phyloP scores from a whole-genome alignment of 2,797 vertebrate genomes.

The Taenioides sp. region DNA sequence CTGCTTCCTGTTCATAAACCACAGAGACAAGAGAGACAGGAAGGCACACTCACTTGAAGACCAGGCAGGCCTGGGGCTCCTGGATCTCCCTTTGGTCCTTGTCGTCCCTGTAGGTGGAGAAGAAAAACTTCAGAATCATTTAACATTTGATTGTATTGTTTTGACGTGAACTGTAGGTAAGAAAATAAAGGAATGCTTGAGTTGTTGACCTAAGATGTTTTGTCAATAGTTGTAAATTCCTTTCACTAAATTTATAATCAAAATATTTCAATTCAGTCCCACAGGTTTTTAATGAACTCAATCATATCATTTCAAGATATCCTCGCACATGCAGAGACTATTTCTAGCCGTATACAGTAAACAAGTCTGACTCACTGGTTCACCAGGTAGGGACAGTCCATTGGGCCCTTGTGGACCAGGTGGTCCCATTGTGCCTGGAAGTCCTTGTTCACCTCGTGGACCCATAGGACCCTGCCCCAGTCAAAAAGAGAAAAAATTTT shows the following conservation, averaged over 20 bases:
- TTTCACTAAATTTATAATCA: slow-evolving; percentile 17
- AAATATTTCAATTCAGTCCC: slow-evolving; percentile 13
- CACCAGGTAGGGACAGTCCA: slow-evolving; percentile 93
- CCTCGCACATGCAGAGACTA: neutral
- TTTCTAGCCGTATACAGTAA: neutral
- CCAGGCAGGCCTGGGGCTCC: slow-evolving; percentile 90
- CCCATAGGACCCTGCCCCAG: slow-evolving; percentile 84
- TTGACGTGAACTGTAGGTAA: slow-evolving; percentile 47
- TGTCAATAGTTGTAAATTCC: slow-evolving; percentile 40
- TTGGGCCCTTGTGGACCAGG: slow-evolving; percentile 96
- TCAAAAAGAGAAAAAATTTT: slow-evolving; percentile 21
- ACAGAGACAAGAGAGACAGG: slow-evolving; percentile 48
- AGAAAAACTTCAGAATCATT: slow-evolving; percentile 25
- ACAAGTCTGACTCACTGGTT: slow-evolving; percentile 82
- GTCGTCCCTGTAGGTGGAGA: slow-evolving; percentile 83
- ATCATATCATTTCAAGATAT: slow-evolving; percentile 14
- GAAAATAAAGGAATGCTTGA: slow-evolving; percentile 32
- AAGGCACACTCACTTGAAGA: slow-evolving; percentile 80
- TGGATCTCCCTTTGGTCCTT: slow-evolving; percentile 92
- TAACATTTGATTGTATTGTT: slow-evolving; percentile 49
- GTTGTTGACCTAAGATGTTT: slow-evolving; percentile 27
- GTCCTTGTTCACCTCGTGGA: slow-evolving; percentile 88
- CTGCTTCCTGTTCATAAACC: slow-evolving; percentile 68
- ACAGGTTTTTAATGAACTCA: slow-evolving; percentile 17
- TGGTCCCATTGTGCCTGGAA: slow-evolving; percentile 88